A percentile compares a stretch with the other conserved stretches of the same genome.
Conservation (phyloP, 2,888 invertebrate species). For the Ormyrus thymus region DNA sequence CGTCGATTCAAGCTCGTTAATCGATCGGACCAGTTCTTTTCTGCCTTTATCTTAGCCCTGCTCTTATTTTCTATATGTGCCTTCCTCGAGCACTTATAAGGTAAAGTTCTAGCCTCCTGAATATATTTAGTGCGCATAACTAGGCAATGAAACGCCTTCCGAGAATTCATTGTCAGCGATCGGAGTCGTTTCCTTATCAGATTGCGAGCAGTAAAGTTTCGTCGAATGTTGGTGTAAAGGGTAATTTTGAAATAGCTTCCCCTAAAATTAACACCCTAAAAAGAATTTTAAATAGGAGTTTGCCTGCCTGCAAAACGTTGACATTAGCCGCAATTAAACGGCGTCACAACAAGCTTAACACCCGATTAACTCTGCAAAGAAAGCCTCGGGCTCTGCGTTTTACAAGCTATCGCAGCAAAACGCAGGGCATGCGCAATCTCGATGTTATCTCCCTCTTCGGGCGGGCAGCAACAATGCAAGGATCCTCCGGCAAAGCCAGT, state of each 20-base stretch:
- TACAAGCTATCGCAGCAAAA: slow-evolving; percentile 7
- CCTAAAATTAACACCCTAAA: background rate
- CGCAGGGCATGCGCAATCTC: background rate
- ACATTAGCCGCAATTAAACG: background rate
- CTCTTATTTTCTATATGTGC: slow-evolving; percentile 24
- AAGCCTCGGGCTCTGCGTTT: slow-evolving; percentile 9
- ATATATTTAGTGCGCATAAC: background rate
- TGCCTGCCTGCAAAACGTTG: background rate
- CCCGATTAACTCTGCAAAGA: slow-evolving; percentile 8
- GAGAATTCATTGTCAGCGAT: slow-evolving; percentile 10
- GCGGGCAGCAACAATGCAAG: background rate
- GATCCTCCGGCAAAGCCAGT: background rate
- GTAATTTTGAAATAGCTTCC: background rate
- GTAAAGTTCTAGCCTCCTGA: background rate
- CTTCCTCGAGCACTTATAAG: background rate
- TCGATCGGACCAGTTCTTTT: slow-evolving; percentile 1
- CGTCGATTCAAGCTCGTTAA: slow-evolving; percentile 11
- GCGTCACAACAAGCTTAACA: background rate
- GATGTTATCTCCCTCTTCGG: background rate
- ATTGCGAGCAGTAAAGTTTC: background rate
- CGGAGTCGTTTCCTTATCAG: background rate
- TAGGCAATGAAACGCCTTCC: background rate
- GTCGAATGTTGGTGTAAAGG: background rate
- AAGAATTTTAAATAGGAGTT: background rate
- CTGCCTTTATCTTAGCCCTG: slow-evolving; percentile 35